Evolutionary conservation across 23 tunicate genomes (phyloP).

Genomic region (Phallusia fumigata): DNA sequence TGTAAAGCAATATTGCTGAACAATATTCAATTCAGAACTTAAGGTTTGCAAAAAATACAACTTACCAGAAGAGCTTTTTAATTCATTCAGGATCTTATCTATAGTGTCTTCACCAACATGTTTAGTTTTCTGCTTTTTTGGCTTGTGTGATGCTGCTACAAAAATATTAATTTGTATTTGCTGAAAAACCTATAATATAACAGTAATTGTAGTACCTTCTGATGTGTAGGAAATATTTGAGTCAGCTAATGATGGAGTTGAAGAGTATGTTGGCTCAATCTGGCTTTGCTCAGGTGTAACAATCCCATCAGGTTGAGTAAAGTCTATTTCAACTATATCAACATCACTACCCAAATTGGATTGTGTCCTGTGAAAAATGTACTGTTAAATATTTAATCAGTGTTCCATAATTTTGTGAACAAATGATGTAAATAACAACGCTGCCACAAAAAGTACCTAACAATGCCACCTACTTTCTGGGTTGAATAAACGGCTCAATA

Average conservation of each 20-base stretch:
- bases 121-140: background rate
- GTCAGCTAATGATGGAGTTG: background rate
- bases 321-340: conserved; percentile 9
- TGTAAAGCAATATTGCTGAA: too few relatives aligned
- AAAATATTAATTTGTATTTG: too few relatives aligned
- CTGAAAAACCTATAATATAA: background rate
- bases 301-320: background rate
- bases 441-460: too few relatives aligned
- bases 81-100: background rate
- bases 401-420: background rate
- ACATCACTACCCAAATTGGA: background rate
- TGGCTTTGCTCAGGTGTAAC: background rate
- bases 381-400: background rate
- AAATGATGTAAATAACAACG: too few relatives aligned
- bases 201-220: too few relatives aligned
- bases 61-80: background rate
- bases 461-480: background rate
- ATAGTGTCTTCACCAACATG: background rate
- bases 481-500: background rate
- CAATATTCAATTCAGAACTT: background rate
- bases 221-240: too few relatives aligned
- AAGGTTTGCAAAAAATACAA: background rate
- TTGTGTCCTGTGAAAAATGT: background rate
- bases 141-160: background rate
- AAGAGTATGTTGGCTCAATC: background rate